Conservation (phyloP, 2,113 vertebrate genomes). For the Corythoichthys intestinalis region DNA sequence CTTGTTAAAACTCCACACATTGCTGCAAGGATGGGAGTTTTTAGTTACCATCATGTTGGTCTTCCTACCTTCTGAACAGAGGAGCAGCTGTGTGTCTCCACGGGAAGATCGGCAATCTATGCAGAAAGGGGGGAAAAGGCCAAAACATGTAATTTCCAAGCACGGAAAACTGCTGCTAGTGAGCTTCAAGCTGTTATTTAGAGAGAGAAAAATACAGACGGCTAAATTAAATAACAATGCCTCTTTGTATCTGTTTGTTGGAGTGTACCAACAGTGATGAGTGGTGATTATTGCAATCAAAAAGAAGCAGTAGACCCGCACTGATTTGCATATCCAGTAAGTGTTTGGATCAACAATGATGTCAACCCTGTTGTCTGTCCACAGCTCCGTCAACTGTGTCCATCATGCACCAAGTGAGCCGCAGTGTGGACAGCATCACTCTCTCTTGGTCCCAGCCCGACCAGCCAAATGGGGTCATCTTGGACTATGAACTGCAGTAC, state of each 20-base stretch:
- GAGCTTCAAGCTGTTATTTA: constrained; percentile 16
- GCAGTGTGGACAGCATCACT: constrained; percentile 93
- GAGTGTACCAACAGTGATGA: not conserved
- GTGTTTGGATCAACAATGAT: not conserved
- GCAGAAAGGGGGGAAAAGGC: constrained; percentile 3
- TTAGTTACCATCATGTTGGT: not conserved
- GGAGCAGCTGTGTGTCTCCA: not conserved
- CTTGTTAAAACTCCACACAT: not conserved
- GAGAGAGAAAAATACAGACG: constrained; percentile 16
- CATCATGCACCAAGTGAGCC: constrained; percentile 97
- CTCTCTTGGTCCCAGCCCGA: constrained; percentile 97
- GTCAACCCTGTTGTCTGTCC: constrained; percentile 28
- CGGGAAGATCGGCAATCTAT: not conserved
- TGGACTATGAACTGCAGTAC: constrained; percentile 95
- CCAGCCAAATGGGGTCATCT: constrained; percentile 95
- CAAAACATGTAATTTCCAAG: constrained; percentile 3
- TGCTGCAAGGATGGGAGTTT: not conserved
- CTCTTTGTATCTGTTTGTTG: not conserved
- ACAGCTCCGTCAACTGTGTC: constrained; percentile 93
- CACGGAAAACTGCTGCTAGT: not conserved
- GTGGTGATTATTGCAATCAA: not conserved
- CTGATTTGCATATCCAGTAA: not conserved
- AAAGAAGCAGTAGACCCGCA: not conserved
- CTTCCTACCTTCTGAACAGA: not conserved
- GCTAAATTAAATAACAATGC: not conserved